Evolutionary conservation across 92 coral and sea anemone genomes (phyloP), one percentile per base, ranked within the genome.

Genomic region (Actinostola sp.): DNA sequence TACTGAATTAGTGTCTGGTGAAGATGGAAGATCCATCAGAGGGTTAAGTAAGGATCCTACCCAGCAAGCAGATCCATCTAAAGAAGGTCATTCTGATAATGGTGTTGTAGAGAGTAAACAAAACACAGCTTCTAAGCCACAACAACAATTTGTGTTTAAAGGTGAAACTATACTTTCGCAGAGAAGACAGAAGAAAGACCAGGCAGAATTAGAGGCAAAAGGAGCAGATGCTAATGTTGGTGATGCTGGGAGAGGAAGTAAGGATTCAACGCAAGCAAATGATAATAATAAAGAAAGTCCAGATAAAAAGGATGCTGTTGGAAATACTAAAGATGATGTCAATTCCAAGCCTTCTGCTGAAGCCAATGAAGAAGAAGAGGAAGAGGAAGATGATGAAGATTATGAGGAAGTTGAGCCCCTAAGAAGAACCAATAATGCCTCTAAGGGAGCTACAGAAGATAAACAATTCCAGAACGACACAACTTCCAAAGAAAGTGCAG

Each of bases 371-470:
- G 70, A 73, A 16, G 78, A 58, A 16, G 79, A 73, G n/a, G 56
- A 42, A 28, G 69, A 61, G 17, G 79, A 60, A 48, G 68, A 58
- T 0, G 79, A 72, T 21, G 78, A 73, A 1, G 79, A 61, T 0
- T 27, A 61, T 73, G 79, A 73, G 25, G 79, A 73, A 32, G 79
- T 73, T 24, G 70, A 42, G 29, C 79, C 79, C 28, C 26, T 32
- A 33, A 21, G 19, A 25, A 68, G 57, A 51, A 33, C 14, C 50
- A n/a, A 29, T 21, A 50, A 57, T 27, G 2, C 42, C 4, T 36
- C 42, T 4, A 61, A 35, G 27, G 66, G 33, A 32, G 45, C 66
- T 16, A 3, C 8, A 8, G 17, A 17, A 31, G 44, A 61, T 1
- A 34, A 35, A 34, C 43, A 61, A 42, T n/a, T n/a, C n/a, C 23